A percentile compares a stretch with the other conserved stretches of the same genome.
phyloP scores from a whole-genome alignment of 2,113 vertebrate species.

The Orthonyx spaldingii region DNA sequence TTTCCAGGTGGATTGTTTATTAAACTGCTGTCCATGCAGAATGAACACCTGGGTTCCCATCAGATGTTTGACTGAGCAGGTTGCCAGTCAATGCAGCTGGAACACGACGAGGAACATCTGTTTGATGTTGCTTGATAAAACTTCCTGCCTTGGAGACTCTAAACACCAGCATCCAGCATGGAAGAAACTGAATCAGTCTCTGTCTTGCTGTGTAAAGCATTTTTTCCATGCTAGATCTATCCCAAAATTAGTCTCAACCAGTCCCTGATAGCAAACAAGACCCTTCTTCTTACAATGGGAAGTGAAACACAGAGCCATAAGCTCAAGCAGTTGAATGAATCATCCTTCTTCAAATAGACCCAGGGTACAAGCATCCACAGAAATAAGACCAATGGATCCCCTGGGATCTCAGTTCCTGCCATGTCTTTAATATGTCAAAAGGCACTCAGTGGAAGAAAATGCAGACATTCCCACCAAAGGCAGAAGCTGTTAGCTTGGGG shows the following conservation, averaged over 20 bases:
- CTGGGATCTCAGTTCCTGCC: conserved; percentile 28
- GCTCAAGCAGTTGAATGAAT: conserved; percentile 2
- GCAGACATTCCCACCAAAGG: not conserved
- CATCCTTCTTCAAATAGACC: conserved; percentile 39
- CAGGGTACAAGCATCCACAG: not conserved
- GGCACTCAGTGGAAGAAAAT: not conserved
- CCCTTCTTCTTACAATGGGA: conserved; percentile 17
- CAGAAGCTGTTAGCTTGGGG: not conserved
- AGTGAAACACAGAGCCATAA: not conserved
- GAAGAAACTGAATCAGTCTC: not conserved
- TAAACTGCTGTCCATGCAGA: not conserved
- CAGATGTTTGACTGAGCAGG: not conserved
- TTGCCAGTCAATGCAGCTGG: not conserved
- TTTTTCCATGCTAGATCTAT: conserved; percentile 19
- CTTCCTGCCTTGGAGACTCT: not conserved
- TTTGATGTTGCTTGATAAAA: not conserved
- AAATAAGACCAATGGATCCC: conserved; percentile 25
- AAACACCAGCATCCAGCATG: not conserved
- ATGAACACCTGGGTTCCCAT: not conserved
- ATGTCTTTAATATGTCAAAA: conserved; percentile 44
- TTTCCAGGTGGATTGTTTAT: not conserved
- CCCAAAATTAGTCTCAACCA: conserved; percentile 9
- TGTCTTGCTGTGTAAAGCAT: not conserved
- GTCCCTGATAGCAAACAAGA: not conserved
- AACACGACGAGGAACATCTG: not conserved